phyloP scores from a whole-genome alignment of 2,113 vertebrate genomes.

The Zootoca vivipara region DNA sequence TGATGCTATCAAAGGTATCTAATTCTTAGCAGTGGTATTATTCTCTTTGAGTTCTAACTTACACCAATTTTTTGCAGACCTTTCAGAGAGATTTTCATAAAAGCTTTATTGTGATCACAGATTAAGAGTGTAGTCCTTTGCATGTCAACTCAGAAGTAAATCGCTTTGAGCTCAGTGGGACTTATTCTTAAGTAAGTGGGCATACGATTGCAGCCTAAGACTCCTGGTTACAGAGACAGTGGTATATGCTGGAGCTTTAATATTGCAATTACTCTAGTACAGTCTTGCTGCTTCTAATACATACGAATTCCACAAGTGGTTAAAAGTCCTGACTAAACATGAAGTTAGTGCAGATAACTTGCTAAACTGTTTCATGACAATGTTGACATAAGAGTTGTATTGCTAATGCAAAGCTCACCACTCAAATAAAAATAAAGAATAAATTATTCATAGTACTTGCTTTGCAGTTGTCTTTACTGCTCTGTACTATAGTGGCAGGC shows the following conservation, averaged over 20 bases:
- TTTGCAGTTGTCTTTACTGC: not conserved
- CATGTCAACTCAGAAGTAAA: too few species aligned
- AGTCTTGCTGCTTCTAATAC: not conserved
- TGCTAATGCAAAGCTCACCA: not conserved
- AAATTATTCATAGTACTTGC: not conserved
- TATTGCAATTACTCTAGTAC: not conserved
- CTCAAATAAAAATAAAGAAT: not conserved
- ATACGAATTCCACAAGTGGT: not conserved
- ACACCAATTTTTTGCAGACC: constrained; percentile 20
- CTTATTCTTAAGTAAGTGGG: too few species aligned
- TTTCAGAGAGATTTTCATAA: constrained; percentile 26
- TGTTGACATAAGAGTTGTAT: not conserved
- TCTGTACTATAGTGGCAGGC: not conserved
- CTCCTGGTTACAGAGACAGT: constrained; percentile 1
- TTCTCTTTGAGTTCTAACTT: constrained; percentile 52
- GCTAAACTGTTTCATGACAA: not conserved
- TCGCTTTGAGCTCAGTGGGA: too few species aligned
- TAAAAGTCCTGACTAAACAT: not conserved
- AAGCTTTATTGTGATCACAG: constrained; percentile 20
- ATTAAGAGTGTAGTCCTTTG: not conserved
- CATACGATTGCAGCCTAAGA: not conserved
- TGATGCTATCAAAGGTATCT: constrained; percentile 93
- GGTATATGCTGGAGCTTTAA: constrained; percentile 24
- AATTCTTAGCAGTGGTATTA: constrained; percentile 64
- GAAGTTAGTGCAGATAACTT: not conserved